Conservation (phyloP, 2,797 vertebrate genomes). For the Phrynocephalus guinanensis region DNA sequence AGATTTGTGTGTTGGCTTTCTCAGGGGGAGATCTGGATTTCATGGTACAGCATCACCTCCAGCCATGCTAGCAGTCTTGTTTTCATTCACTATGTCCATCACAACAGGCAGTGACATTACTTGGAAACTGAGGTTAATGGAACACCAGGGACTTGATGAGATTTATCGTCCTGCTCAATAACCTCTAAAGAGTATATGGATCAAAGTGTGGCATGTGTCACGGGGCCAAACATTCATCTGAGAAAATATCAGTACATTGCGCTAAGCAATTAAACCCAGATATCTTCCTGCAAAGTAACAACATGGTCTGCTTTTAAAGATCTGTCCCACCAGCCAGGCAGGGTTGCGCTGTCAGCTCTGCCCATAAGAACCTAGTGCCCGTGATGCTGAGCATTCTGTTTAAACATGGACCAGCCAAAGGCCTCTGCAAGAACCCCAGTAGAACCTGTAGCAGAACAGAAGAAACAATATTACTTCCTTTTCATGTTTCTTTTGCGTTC, state of each 20-base stretch:
- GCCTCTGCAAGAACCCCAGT: neutral
- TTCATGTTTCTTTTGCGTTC: too few species aligned
- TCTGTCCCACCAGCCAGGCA: too few species aligned
- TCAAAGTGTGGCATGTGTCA: conserved; percentile 33
- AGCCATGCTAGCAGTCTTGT: neutral
- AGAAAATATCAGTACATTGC: neutral
- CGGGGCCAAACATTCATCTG: neutral
- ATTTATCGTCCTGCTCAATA: conserved; percentile 40
- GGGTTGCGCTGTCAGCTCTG: neutral
- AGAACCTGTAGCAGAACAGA: too few species aligned
- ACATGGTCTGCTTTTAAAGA: neutral
- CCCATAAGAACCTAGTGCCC: neutral
- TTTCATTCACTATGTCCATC: conserved; percentile 17
- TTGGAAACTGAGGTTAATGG: conserved; percentile 21
- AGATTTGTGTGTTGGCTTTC: conserved; percentile 7
- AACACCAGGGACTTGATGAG: conserved; percentile 55
- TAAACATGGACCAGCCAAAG: neutral
- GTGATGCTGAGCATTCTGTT: neutral
- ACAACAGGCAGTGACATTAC: neutral
- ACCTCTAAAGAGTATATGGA: conserved; percentile 2
- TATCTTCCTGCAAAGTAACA: neutral
- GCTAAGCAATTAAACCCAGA: conserved; percentile 20
- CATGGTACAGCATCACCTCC: neutral
- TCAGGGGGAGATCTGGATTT: neutral
- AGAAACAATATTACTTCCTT: too few species aligned